Percentiles rank a stretch among this genome's conserved stretches.
Conservation (phyloP, 2,113 vertebrate species). For the Otis tarda region DNA sequence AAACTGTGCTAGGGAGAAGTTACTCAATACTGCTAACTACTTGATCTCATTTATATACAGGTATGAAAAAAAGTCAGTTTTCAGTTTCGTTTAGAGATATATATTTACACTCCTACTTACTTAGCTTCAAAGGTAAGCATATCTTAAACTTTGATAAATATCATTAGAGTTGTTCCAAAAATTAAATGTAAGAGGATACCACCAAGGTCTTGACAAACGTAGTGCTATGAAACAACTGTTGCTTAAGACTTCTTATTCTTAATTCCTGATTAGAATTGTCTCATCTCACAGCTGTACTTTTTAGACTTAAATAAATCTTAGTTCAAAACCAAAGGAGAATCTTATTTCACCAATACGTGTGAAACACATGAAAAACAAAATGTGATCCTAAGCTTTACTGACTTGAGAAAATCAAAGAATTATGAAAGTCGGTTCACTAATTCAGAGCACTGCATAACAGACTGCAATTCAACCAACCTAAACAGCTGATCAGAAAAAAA, state of each 20-base stretch:
- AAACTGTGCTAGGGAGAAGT: neutral
- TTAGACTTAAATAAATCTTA: neutral
- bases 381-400: neutral
- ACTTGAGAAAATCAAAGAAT: neutral
- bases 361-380: neutral
- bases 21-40: neutral
- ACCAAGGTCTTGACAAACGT: neutral
- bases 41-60: conserved; percentile 8
- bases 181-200: neutral
- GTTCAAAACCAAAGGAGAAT: neutral
- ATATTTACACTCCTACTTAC: neutral
- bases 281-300: conserved; percentile 2
- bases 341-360: neutral
- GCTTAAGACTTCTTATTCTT: neutral
- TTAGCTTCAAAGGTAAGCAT: neutral
- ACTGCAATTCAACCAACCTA: neutral
- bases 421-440: neutral
- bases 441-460: neutral
- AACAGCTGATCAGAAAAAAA: neutral
- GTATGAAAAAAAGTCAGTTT: neutral
- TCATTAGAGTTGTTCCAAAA: neutral
- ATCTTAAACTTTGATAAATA: neutral
- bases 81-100: neutral
- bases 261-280: neutral
- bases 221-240: neutral